Percentiles rank a stretch among this genome's conserved stretches.
Conservation (phyloP, 2,797 vertebrate genomes). For the Rhabdomys pumilio region DNA sequence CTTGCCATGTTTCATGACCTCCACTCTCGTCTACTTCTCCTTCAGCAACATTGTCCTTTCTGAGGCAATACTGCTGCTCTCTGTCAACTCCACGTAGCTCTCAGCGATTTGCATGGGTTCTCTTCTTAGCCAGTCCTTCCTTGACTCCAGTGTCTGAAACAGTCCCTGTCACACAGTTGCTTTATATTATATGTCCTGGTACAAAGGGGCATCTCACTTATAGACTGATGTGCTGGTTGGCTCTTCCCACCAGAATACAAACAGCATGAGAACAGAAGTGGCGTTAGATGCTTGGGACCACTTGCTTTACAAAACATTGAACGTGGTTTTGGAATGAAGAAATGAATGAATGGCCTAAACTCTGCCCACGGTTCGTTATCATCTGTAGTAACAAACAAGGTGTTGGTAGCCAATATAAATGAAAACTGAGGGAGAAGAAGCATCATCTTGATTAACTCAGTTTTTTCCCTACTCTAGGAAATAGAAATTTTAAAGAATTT, state of each 20-base stretch:
- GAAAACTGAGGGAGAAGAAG: neutral
- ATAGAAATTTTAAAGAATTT: conserved; percentile 14
- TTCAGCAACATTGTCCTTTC: neutral
- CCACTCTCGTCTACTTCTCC: neutral
- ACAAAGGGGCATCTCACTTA: neutral
- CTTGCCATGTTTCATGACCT: neutral
- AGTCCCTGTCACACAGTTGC: neutral
- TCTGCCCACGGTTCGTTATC: neutral
- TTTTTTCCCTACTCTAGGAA: neutral
- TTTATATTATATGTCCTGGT: neutral
- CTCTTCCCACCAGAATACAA: neutral
- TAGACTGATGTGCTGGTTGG: neutral
- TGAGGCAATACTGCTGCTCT: neutral
- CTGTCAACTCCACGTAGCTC: no score
- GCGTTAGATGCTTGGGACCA: neutral
- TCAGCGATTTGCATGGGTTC: neutral
- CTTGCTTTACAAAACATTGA: neutral
- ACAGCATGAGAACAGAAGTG: neutral
- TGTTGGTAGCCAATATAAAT: neutral
- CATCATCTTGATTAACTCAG: neutral
- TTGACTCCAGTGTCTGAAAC: neutral
- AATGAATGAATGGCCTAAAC: neutral
- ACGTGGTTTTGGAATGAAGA: neutral
- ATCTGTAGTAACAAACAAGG: neutral
- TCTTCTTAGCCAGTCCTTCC: neutral